phyloP scores from a whole-genome alignment of 2,888 invertebrate genomes.

The Thera obeliscata region DNA sequence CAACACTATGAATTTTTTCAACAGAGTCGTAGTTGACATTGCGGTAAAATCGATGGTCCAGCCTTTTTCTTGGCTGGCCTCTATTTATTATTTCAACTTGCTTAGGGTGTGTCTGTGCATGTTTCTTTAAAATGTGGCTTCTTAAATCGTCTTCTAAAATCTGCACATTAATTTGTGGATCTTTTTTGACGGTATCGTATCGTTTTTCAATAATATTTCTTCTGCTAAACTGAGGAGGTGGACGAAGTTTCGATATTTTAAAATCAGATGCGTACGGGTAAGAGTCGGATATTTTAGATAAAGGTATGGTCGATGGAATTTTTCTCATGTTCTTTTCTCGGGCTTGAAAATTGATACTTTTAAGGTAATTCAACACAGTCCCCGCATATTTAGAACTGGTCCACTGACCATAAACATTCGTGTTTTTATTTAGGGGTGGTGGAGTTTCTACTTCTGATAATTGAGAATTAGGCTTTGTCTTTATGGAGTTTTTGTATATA shows the following conservation, averaged over 20 bases:
- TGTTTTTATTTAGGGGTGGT: slow-evolving; percentile 56
- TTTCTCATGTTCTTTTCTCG: slow-evolving; percentile 51
- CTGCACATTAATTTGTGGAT: slow-evolving; percentile 68
- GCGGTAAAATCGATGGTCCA: slow-evolving; percentile 58
- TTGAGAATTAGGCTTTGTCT: slow-evolving; percentile 36
- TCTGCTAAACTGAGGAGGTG: slow-evolving; percentile 59
- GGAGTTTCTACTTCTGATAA: slow-evolving; percentile 63
- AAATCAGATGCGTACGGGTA: slow-evolving; percentile 70
- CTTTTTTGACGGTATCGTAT: slow-evolving; percentile 56
- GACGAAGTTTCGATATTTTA: slow-evolving; percentile 57
- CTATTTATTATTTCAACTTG: slow-evolving; percentile 65
- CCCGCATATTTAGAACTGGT: slow-evolving; percentile 70
- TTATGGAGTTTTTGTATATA: slow-evolving; percentile 40
- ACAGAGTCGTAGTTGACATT: slow-evolving; percentile 42
- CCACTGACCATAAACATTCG: slow-evolving; percentile 71
- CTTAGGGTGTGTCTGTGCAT: slow-evolving; percentile 57
- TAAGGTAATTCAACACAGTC: slow-evolving; percentile 71
- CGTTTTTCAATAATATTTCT: slow-evolving; percentile 56
- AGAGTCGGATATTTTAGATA: slow-evolving; percentile 62
- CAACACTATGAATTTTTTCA: slow-evolving; percentile 44
- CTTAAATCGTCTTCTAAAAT: slow-evolving; percentile 64
- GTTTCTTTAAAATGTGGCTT: slow-evolving; percentile 60
- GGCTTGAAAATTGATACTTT: slow-evolving; percentile 62
- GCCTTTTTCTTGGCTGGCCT: slow-evolving; percentile 50
- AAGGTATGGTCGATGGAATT: slow-evolving; percentile 63